Base-by-base conservation (phyloP, 2,888 invertebrate species). In the Cheilosia impressa region DNA sequence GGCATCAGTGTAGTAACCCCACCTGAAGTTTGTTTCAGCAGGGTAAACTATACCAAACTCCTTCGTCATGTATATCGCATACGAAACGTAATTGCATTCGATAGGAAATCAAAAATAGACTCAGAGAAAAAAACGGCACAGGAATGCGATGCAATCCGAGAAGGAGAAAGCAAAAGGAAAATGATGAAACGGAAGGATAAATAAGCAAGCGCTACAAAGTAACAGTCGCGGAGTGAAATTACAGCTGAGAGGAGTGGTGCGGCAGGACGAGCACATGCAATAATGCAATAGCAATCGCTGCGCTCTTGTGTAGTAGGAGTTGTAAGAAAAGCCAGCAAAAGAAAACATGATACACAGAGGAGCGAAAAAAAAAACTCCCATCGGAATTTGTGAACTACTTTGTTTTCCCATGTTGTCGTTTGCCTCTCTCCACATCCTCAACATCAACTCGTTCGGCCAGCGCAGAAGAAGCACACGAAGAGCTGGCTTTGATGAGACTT, bases 331-430 rank as follows among this genome's bases (percentile, higher is more conserved):
- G 17, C 55, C 57, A 79, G 75, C 47, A 69, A 68, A 53, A 47
- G 17, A 43, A 45, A 66, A 41, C 43, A 69, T 41, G 38, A 66
- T 62, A 73, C 13, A 41, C 27, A 58, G 41, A 55, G 10, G 13
- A 55, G 38, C 10, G 15, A 38, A 55, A 75, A 38, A 55, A 75
- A 80, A 57, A 77, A 81, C 41, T 76, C 66, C 72, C 72, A 77
- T 85, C 71, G 72, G 76, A 85, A 81, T 77, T 72, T 77, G 68
- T 68, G 62, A 71, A 72, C 69, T 72, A 60, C 24, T 60, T 85
- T 72, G 60, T 80, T 71, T 80, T 81, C 76, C 75, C 80, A 75
- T 80, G 71, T 71, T 76, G 52, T 52, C n/a, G 31, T 7, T 47
- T 53, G 52, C 22, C 27, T 62, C 60, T 45, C 22, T 58, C 17